phyloP scores from a whole-genome alignment of 2,113 vertebrate species.

The Rhagologus leucostigma region DNA sequence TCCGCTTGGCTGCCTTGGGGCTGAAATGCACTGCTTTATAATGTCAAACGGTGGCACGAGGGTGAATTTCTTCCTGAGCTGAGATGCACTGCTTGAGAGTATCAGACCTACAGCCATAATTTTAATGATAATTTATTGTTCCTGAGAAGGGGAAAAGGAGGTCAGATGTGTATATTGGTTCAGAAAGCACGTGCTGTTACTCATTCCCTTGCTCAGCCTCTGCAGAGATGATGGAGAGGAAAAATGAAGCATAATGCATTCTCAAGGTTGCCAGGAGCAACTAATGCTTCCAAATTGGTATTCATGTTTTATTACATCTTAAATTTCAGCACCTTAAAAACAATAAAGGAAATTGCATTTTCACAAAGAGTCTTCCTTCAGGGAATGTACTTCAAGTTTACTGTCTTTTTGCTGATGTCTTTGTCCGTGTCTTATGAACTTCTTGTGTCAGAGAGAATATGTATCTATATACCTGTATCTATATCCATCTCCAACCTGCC shows the following conservation, averaged over 20 bases:
- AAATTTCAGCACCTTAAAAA: conserved; percentile 69
- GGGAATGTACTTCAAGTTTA: conserved; percentile 43
- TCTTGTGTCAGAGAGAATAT: background rate
- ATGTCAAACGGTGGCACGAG: background rate
- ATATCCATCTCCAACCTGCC: background rate
- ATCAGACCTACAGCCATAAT: background rate
- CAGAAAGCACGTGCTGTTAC: background rate
- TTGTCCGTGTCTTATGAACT: conserved; percentile 8
- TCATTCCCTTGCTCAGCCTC: conserved; percentile 13
- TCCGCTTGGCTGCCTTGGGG: background rate
- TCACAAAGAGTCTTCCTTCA: conserved; percentile 51
- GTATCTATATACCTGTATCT: background rate
- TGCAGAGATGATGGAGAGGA: background rate
- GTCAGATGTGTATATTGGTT: conserved; percentile 10
- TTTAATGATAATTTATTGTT: conserved; percentile 58
- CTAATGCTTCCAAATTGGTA: conserved; percentile 64
- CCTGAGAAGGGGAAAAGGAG: conserved; percentile 47
- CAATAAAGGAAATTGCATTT: conserved; percentile 71
- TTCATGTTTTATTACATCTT: conserved; percentile 67
- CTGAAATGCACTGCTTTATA: conserved; percentile 11
- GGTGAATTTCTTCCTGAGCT: background rate
- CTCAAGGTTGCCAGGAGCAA: conserved; percentile 63
- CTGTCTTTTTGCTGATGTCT: conserved; percentile 15
- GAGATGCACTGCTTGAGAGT: background rate
- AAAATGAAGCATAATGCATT: conserved; percentile 64